Evolutionary conservation across 2,797 vertebrate genomes (phyloP).

Genomic region (Distichodus sexfasciatus): DNA sequence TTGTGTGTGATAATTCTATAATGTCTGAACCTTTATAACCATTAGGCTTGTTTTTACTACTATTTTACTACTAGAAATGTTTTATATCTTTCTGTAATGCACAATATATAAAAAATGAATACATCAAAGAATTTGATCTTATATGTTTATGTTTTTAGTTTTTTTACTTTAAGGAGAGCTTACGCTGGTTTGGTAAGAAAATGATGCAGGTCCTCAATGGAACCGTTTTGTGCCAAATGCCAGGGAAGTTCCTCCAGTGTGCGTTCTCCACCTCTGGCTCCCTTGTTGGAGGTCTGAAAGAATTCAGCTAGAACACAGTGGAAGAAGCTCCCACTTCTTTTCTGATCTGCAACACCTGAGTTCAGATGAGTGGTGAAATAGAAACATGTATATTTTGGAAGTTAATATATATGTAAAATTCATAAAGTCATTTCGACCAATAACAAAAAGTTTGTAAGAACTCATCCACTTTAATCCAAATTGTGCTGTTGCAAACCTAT

Average conservation of each 20-base stretch:
- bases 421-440: no score
- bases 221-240: slow-evolving; percentile 55
- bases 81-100: no score
- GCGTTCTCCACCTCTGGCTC: slow-evolving; percentile 43
- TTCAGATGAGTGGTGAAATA: not conserved
- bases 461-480: no score
- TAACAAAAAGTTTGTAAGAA: no score
- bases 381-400: no score
- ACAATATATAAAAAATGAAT: not conserved
- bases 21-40: not conserved
- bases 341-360: not conserved
- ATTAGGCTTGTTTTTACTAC: not conserved
- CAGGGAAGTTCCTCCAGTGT: slow-evolving; percentile 55
- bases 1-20: not conserved
- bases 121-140: not conserved
- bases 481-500: no score
- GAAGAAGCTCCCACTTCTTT: slow-evolving; percentile 44
- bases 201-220: slow-evolving; percentile 37
- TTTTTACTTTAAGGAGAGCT: no score
- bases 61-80: no score
- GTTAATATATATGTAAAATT: no score
- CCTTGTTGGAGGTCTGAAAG: slow-evolving; percentile 47
- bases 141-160: no score
- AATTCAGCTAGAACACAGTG: slow-evolving; percentile 47
- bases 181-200: slow-evolving; percentile 54